Percentiles rank a stretch among this genome's conserved stretches.
Evolutionary conservation across 2,888 invertebrate species (phyloP).

Genomic region (Microplitis manilae): DNA sequence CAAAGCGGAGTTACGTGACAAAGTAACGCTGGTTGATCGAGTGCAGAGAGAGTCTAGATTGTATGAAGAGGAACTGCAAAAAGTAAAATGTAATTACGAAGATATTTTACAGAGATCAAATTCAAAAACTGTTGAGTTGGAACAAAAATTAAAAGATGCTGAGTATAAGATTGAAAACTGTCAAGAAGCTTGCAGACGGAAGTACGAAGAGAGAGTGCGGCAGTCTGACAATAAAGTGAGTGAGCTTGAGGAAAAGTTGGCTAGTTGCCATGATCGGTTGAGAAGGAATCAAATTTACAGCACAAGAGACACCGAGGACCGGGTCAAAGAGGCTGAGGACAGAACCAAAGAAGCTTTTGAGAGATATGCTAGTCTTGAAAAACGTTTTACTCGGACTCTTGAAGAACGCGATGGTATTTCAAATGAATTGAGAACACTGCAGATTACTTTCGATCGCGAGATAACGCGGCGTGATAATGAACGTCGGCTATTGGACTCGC

Average conservation of each 20-base stretch:
- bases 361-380: conserved; percentile 62
- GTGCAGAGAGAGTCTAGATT: conserved; percentile 74
- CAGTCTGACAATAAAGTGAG: conserved; percentile 57
- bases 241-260: conserved; percentile 57
- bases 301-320: conserved; percentile 55
- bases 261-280: conserved; percentile 55
- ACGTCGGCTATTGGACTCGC: conserved; percentile 71
- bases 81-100: conserved; percentile 58
- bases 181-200: conserved; percentile 49
- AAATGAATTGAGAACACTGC: conserved; percentile 75
- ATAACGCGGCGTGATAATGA: conserved; percentile 76
- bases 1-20: conserved; percentile 76
- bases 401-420: conserved; percentile 74
- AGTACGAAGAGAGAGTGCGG: conserved; percentile 56
- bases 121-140: conserved; percentile 55
- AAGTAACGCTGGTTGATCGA: conserved; percentile 74
- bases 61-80: conserved; percentile 73
- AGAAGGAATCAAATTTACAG: conserved; percentile 54
- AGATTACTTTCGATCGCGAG: conserved; percentile 75
- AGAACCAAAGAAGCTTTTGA: conserved; percentile 60
- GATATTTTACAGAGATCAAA: conserved; percentile 53
- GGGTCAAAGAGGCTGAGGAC: conserved; percentile 58
- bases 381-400: conserved; percentile 57
- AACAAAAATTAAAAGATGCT: conserved; percentile 57
- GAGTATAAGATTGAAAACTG: conserved; percentile 55